Evolutionary conservation across 2,888 invertebrate species (phyloP).

Genomic region (Dusona sp.): DNA sequence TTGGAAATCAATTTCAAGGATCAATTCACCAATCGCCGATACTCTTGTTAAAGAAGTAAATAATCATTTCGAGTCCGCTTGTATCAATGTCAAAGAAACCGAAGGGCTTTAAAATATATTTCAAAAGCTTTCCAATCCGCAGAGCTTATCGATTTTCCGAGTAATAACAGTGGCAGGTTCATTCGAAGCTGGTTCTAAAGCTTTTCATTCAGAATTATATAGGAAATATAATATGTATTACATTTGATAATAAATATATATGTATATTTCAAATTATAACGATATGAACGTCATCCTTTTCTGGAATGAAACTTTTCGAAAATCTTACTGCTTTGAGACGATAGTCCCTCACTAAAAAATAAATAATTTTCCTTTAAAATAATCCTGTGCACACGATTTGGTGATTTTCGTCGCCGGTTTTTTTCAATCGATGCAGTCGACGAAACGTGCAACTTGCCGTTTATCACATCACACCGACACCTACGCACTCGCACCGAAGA

Average conservation of each 20-base stretch:
- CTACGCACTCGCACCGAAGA: constrained; percentile 5
- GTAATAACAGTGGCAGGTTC: constrained; percentile 38
- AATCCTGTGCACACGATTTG: constrained; percentile 61
- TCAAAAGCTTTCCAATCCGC: constrained; percentile 50
- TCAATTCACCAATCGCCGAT: not conserved
- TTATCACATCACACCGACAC: constrained; percentile 24
- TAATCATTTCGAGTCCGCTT: constrained; percentile 20
- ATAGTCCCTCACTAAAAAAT: not conserved
- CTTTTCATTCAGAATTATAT: constrained; percentile 43
- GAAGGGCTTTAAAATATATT: constrained; percentile 39
- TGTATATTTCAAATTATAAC: not conserved
- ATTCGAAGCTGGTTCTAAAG: constrained; percentile 57
- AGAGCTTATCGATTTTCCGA: constrained; percentile 50
- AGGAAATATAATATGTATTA: constrained; percentile 13
- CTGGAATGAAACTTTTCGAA: constrained; percentile 16
- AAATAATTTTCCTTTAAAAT: constrained; percentile 31
- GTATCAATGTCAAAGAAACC: constrained; percentile 16
- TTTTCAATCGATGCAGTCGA: not conserved
- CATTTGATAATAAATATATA: not conserved
- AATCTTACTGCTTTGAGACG: constrained; percentile 52
- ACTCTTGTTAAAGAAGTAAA: not conserved
- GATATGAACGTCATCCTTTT: not conserved
- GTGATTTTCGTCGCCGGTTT: not conserved
- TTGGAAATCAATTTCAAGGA: not conserved
- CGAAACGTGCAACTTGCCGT: not conserved